Base-by-base conservation (phyloP, 2,888 invertebrate genomes). In the Emmelina monodactyla region DNA sequence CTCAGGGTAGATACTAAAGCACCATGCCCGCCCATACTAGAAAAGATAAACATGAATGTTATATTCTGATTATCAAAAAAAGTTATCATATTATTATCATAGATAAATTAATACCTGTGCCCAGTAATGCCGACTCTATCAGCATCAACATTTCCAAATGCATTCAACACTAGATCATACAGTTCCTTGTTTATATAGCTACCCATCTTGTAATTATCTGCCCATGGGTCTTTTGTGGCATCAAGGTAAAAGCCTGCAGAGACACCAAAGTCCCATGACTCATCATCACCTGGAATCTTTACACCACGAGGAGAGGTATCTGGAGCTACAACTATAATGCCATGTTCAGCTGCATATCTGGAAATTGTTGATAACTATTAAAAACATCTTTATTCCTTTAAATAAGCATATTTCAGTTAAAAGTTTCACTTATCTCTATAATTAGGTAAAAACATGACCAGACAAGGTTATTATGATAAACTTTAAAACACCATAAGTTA, bases 1-100 rank as follows among this genome's bases (percentile, higher is more conserved):
- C 93, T 92, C 28, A 99, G 69, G 3, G 92, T 91, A 56, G 91
- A 91, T 34, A 95, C 87, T 31, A 98, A 64, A 11, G 97, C 97
- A 16, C 99, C 98, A 73, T 98, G 97, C 14, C 98, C 98, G 39
- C 98, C 98, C 98, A 99, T 99, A 58, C 97, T 96, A 12, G 12
- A 29, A 29, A 34, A n/a, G n/a, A n/a, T n/a, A n/a, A n/a, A n/a
- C n/a, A n/a, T n/a, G n/a, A n/a, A n/a, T n/a, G n/a, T n/a, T n/a
- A n/a, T n/a, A n/a, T n/a, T n/a, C 16, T 32, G 25, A 16, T 31
- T n/a, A n/a, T 15, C 28, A 22, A 32, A 11, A 28, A 22, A 15
- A 39, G 16, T 34, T 33, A 28, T 16, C 22, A 9, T 7, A 16
- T 28, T 22, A 29, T 22, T 12, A 33, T 14, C 16, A 34, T 16